phyloP scores from a whole-genome alignment of 2,888 invertebrate genomes.

The Folsomia manolachei region DNA sequence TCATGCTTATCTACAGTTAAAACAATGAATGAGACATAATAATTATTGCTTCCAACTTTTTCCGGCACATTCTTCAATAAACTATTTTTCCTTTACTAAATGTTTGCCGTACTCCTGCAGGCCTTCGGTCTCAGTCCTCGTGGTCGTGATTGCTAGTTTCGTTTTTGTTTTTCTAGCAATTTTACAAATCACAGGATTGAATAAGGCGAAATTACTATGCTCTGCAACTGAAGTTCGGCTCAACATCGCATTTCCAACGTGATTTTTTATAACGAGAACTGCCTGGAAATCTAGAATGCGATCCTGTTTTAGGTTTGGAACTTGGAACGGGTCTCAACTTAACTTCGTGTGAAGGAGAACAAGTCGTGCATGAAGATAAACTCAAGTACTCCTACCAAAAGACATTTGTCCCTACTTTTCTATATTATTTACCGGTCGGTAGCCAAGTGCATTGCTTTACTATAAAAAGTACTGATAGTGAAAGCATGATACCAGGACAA shows the following conservation, averaged over 20 bases:
- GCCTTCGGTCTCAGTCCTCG: too few relatives aligned
- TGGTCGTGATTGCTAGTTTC: not conserved
- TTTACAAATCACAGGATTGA: constrained; percentile 2
- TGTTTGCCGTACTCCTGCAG: not conserved
- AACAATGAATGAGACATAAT: constrained; percentile 4
- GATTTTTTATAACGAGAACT: too few relatives aligned
- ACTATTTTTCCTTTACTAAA: not conserved
- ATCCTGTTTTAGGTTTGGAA: too few relatives aligned
- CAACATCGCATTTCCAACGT: too few relatives aligned
- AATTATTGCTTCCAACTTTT: not conserved
- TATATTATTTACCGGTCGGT: constrained; percentile 3
- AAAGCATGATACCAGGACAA: not conserved
- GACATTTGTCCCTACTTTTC: constrained; percentile 8
- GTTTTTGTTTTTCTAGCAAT: not conserved
- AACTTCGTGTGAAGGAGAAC: not conserved
- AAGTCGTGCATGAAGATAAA: constrained; percentile 22
- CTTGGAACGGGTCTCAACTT: not conserved
- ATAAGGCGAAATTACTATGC: not conserved
- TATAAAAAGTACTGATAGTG: constrained; percentile 9
- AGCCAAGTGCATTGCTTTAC: not conserved
- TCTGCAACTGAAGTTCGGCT: too few relatives aligned
- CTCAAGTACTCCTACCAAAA: constrained; percentile 3
- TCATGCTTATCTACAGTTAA: not conserved
- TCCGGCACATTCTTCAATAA: not conserved
- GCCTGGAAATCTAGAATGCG: too few relatives aligned